A percentile compares a stretch with the other conserved stretches of the same genome.
These are phyloP conservation scores for Lipophrys pholis DNA, from an alignment of 2,113 vertebrate genomes.

Conservation along the genomic window DNA sequence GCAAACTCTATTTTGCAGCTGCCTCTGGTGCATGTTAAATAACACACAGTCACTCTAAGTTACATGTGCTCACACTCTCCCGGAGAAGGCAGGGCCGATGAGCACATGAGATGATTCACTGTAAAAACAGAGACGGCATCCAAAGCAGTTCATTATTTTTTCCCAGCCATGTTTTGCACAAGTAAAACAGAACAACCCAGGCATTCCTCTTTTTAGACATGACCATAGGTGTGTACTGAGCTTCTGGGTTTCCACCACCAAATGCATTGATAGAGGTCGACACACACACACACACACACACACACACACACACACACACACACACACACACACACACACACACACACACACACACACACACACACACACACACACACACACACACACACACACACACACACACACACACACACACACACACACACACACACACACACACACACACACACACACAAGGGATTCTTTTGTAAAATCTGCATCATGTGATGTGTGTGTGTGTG, in stretches of 20 bases:
- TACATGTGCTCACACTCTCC: neutral
- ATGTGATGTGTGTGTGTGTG: too few species aligned
- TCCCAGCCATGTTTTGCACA: neutral
- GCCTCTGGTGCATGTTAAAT: constrained; percentile 47
- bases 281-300: too few species aligned
- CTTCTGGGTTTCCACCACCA: neutral
- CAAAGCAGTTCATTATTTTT: constrained; percentile 18
- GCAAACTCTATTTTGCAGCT: constrained; percentile 47
- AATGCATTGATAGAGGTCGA: too few species aligned
- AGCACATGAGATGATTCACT: constrained; percentile 49
- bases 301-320: too few species aligned
- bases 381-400: too few species aligned
- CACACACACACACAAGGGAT: too few species aligned
- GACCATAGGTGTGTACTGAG: constrained; percentile 22
- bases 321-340: too few species aligned
- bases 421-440: too few species aligned
- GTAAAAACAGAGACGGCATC: constrained; percentile 54
- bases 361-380: too few species aligned
- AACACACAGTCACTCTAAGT: constrained; percentile 20
- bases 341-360: too few species aligned
- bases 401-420: too few species aligned
- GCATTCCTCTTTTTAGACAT: constrained; percentile 25
- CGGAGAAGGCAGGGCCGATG: constrained; percentile 12
- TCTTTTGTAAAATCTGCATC: too few species aligned
- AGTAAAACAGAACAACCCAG: constrained; percentile 6